Base-by-base conservation (phyloP, 2,797 vertebrate genomes). In the Manis javanica region DNA sequence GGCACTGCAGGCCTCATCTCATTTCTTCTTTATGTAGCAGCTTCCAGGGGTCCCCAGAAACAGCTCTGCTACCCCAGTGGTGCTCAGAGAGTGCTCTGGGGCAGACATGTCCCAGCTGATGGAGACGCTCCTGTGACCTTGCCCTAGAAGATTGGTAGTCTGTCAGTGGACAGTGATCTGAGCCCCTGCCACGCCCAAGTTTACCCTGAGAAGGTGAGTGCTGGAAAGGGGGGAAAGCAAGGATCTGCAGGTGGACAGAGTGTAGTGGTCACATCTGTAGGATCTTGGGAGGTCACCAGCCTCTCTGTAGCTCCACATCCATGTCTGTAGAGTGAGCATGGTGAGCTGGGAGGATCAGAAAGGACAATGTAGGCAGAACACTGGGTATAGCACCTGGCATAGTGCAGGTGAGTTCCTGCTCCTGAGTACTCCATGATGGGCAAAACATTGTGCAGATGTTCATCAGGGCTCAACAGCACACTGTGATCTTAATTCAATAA, bases 31-130 rank as follows among this genome's bases (percentile, higher is more conserved):
- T 57, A 79, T 89, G 39, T 55, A 15, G 14, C 39, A 16, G 31
- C 87, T 61, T 66, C 79, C n/a, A 1, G 51, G 69, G 57, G 19
- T 86, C 55, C n/a, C 68, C 72, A 24, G 55, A 46, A 85, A 59
- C 39, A 84, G 75, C 66, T 84, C 51, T 75, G 64, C 74, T 69
- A 46, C 90, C 85, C 92, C 55, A 34, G 90, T 57, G 78, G 37
- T 83, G 53, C 85, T 46, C 51, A 82, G 68, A 92, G 11, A 77
- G 66, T 66, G 69, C 0, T 15, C 34, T 11, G 31, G 63, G 61
- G 49, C 82, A 85, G 51, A 90, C 51, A 13, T 4, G 1, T 57
- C 63, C 81, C 55, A 31, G 79, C n/a, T 26, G 74, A 74, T n/a
- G n/a, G 24, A 51, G 26, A 64, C 57, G 39, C 68, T 89, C 31